Evolutionary conservation across 2,888 invertebrate genomes (phyloP), one percentile per base, ranked within the genome.

Genomic region (Andrena camellia): DNA sequence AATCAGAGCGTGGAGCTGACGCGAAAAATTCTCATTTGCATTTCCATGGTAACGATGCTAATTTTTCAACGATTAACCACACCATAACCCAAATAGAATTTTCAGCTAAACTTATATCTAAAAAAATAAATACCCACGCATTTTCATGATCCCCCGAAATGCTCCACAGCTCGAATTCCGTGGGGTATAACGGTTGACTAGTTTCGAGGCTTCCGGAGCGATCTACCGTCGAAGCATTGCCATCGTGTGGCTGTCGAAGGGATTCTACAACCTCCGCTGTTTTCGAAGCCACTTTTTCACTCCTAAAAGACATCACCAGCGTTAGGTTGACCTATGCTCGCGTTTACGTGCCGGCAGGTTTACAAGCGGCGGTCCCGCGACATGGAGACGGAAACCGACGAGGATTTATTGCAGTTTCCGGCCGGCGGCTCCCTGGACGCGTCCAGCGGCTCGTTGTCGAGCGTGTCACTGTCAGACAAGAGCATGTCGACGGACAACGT

Each of bases 401-500:
- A 95, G 91, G 95, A 95, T 83, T 92, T 95, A 84, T 92, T 95
- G 90, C 94, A 95, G 90, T 95, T 95, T 91, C 94, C 94, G 81
- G 95, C 94, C 71, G 91, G 92, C 79, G 93, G 93, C 75, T 93
- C 94, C 71, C 90, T 94, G 88, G 95, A 95, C 86, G 95, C 95
- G 67, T 97, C 97, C 87, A 97, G 97, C 88, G 97, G 97, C 68
- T 97, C 97, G 8, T 95, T 97, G 77, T 96, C 96, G 87, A 96
- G 96, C 92, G 95, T 97, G 67, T 96, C 96, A 2, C 94, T 96
- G 67, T 96, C 96, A 78, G 97, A 98, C 93, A 95, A 95, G 92
- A 97, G 97, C 93, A 97, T 97, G 87, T 97, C 97, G 87, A 97
- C 97, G 6, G 98, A 98, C 94, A 97, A 97, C 95, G 97, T 97